phyloP scores from a whole-genome alignment of 2,113 vertebrate genomes.

The Phyllostomus discolor region DNA sequence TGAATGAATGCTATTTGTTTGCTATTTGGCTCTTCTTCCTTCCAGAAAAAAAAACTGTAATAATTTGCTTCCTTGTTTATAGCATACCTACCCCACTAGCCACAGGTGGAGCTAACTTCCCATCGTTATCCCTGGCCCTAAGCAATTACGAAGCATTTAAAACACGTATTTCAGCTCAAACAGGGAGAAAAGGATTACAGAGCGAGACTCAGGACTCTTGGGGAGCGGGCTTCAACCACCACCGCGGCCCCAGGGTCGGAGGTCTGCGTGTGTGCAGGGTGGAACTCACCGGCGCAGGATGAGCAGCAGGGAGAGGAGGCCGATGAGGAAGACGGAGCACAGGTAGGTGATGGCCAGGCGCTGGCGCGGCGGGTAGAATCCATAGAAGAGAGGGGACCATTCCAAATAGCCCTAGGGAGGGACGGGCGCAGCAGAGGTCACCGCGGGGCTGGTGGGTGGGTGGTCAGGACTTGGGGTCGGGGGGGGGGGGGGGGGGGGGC shows the following conservation, averaged over 20 bases:
- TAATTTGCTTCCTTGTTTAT: background rate
- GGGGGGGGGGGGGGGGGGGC: too few species aligned
- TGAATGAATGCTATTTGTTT: background rate
- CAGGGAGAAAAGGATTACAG: background rate
- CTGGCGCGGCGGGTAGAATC: conserved; percentile 82
- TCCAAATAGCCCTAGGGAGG: conserved; percentile 87
- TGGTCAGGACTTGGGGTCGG: fast-evolving
- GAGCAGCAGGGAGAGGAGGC: conserved; percentile 85
- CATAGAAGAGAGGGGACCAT: conserved; percentile 90
- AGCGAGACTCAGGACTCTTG: background rate
- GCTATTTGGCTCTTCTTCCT: too few species aligned
- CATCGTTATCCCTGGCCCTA: background rate
- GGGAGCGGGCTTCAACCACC: background rate
- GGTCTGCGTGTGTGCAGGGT: background rate
- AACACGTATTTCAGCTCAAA: background rate
- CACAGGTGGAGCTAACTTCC: background rate
- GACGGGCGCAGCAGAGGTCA: background rate
- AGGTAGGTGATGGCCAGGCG: conserved; percentile 86
- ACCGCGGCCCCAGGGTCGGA: background rate
- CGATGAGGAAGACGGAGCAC: conserved; percentile 79
- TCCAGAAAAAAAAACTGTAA: background rate
- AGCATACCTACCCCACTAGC: background rate
- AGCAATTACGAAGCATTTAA: background rate
- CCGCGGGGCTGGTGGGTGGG: fast-evolving
- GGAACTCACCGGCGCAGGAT: conserved; percentile 83